Evolutionary conservation across 2,797 vertebrate species (phyloP).

Genomic region (Parambassis ranga): DNA sequence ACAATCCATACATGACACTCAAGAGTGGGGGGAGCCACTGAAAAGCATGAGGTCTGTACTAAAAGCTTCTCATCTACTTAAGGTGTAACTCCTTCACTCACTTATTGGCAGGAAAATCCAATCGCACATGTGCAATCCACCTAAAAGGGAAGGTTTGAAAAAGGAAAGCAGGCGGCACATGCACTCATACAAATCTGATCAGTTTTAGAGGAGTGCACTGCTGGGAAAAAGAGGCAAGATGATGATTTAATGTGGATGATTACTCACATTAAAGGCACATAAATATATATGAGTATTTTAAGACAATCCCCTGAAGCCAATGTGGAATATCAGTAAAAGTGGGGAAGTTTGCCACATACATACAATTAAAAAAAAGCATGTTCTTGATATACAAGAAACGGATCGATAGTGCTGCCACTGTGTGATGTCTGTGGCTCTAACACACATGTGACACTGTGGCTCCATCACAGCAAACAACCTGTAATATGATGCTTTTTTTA

Average conservation of each 20-base stretch:
- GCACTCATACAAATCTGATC: neutral
- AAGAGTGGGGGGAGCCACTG: neutral
- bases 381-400: no score
- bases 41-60: neutral
- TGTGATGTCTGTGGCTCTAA: neutral
- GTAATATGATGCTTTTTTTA: no score
- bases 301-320: neutral
- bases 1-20: conserved; percentile 16
- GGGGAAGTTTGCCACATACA: conserved; percentile 10
- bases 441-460: no score
- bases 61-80: conserved; percentile 10
- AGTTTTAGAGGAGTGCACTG: neutral
- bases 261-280: no score
- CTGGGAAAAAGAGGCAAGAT: neutral
- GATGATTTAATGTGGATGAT: neutral
- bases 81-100: neutral
- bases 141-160: neutral
- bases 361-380: no score
- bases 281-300: no score
- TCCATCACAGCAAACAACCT: neutral
- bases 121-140: neutral
- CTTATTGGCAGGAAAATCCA: conserved; percentile 10
- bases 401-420: no score
- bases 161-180: neutral
- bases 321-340: neutral